Evolutionary conservation across 2,888 invertebrate genomes (phyloP).

Genomic region (Hirtodrosophila duncani): DNA sequence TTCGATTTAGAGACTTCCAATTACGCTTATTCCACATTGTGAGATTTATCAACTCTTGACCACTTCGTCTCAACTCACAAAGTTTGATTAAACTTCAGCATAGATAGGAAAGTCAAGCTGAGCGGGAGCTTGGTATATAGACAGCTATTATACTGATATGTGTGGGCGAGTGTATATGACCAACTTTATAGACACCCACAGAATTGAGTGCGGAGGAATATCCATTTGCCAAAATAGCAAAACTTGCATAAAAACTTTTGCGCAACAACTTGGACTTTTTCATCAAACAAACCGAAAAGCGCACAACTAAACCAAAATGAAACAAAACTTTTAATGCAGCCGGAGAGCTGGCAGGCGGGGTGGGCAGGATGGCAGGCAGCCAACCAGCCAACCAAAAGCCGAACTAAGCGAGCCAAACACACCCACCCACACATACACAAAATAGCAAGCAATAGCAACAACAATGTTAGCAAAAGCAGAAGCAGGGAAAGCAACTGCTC

Average conservation of each 20-base stretch:
- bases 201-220: constrained; percentile 38
- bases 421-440: constrained; percentile 17
- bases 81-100: constrained; percentile 55
- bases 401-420: constrained; percentile 37
- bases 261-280: constrained; percentile 72
- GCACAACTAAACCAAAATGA: constrained; percentile 49
- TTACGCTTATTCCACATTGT: no score
- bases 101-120: constrained; percentile 37
- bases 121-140: neutral
- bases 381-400: constrained; percentile 27
- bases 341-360: constrained; percentile 36
- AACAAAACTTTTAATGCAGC: constrained; percentile 70
- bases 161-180: constrained; percentile 5
- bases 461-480: constrained; percentile 1
- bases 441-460: constrained; percentile 18
- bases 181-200: constrained; percentile 43
- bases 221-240: constrained; percentile 72
- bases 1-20: no score
- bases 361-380: constrained; percentile 7
- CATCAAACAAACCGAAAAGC: constrained; percentile 67
- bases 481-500: constrained; percentile 23
- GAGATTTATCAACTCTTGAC: constrained; percentile 37
- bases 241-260: constrained; percentile 70
- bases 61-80: constrained; percentile 29
- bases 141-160: constrained; percentile 7